phyloP scores from a whole-genome alignment of 2,888 invertebrate genomes.

The Luperina nickerlii region DNA sequence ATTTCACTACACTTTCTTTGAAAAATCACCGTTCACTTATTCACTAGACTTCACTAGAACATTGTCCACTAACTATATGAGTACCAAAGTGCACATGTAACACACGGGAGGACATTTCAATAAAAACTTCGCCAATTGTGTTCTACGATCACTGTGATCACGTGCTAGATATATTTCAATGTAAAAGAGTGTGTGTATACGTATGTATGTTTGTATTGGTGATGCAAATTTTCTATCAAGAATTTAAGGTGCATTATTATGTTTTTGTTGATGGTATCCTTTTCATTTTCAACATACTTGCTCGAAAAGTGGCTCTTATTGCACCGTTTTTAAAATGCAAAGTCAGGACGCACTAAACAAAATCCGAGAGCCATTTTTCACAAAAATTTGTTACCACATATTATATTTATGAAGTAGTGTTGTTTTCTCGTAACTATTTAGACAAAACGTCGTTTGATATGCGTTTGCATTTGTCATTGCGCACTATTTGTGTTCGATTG shows the following conservation, averaged over 20 bases:
- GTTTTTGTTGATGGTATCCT: background rate
- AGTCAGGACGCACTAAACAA: background rate
- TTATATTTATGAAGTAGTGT: background rate
- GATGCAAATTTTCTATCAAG: background rate
- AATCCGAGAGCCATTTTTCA: background rate
- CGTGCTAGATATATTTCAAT: conserved; percentile 22
- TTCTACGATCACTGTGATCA: conserved; percentile 31
- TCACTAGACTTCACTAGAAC: background rate
- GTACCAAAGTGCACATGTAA: conserved; percentile 31
- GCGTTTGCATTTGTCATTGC: background rate
- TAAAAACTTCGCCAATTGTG: conserved; percentile 64
- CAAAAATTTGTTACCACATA: background rate
- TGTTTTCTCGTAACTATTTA: background rate
- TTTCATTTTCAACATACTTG: background rate
- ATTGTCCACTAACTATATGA: background rate
- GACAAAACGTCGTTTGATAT: background rate
- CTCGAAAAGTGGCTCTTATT: background rate
- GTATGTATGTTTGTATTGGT: background rate
- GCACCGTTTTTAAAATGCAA: background rate
- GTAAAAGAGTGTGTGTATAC: background rate
- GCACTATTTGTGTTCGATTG: background rate
- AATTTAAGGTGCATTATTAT: background rate
- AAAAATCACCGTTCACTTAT: background rate
- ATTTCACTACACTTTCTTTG: background rate
- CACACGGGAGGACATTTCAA: conserved; percentile 67